Base-by-base conservation (phyloP, 2,797 vertebrate genomes). In the Sebastolobus altivelis region DNA sequence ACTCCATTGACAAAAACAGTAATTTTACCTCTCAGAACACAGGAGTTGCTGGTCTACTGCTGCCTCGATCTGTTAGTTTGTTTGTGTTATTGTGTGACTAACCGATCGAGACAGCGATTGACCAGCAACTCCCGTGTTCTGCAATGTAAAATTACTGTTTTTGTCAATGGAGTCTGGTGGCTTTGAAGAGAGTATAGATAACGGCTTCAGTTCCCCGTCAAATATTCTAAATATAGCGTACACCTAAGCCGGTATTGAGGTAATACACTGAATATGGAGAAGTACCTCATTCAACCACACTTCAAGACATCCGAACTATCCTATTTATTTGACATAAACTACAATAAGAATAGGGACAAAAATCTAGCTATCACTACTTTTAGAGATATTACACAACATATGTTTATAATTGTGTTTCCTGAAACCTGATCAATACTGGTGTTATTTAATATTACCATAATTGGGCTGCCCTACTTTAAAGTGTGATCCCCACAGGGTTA, bases 401-500 rank as follows among this genome's bases (percentile, higher is more conserved):
- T 54, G 52, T 54, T 52, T 22, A 54, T 22, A 54, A 54, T 54
- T 54, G 46, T 49, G 43, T 49, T 49, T 8, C 43, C 43, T 49
- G 46, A 49, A 49, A 49, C 46, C 46, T 49, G 46, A 49, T 20
- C 18, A 49, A 20, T 49, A 20, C 20, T 49, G 46, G 46, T 49
- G 18, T 18, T 49, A 49, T 49, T 49, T n/a, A 49, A 49, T 49
- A 20, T 11, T 54, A 18, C n/a, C 0, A 11, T 75, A 52, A 46
- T 73, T 62, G 4, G 62, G 43, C 37, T 76, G 38, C 60, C 27
- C 38, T 59, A 4, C 54, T 83, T 75, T 40, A 43, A 49, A 54
- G 0, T 55, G 1, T 61, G 71, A 88, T 46, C 8, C 25, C 72
- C 67, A 85, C 81, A 75, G 80, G 83, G 82, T 91, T 90, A 79